These are phyloP conservation scores for Lepeophtheirus salmonis DNA, from an alignment of 1,140 invertebrate species.

Conservation along the genomic window DNA sequence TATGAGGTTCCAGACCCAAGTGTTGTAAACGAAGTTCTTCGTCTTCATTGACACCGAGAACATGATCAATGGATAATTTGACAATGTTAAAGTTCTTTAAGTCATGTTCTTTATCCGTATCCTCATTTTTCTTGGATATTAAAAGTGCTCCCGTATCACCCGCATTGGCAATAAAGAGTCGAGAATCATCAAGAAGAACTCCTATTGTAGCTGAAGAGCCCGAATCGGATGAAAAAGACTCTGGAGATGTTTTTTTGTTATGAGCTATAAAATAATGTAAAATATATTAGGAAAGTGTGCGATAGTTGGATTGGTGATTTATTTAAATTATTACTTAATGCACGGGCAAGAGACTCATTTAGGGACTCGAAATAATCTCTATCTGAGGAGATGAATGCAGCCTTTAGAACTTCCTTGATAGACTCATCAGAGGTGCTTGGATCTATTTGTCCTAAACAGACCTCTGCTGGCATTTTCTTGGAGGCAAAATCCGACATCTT, in stretches of 20 bases:
- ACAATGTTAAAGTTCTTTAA: too few species aligned
- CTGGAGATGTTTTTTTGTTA: neutral
- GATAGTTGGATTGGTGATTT: too few species aligned
- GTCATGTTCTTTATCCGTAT: too few species aligned
- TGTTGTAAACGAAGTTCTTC: neutral
- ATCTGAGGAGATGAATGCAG: conserved; percentile 12
- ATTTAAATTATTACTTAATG: neutral
- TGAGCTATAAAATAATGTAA: neutral
- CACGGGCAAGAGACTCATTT: neutral
- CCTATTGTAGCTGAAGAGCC: neutral
- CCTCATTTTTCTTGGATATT: neutral
- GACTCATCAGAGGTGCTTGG: conserved; percentile 9
- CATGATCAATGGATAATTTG: conserved; percentile 1
- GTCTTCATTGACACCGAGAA: conserved; percentile 4
- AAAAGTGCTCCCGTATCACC: conserved; percentile 1
- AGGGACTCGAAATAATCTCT: conserved; percentile 16
- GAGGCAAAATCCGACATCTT: conserved; percentile 10
- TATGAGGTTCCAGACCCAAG: neutral
- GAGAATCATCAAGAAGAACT: neutral
- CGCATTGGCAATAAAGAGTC: conserved; percentile 5
- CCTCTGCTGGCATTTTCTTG: conserved; percentile 12
- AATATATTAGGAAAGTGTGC: neutral
- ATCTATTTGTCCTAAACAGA: conserved; percentile 4
- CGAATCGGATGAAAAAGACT: neutral
- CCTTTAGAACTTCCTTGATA: conserved; percentile 7